These are phyloP conservation scores for Drosophila paulistorum DNA, from an alignment of 1,140 invertebrate species.

Conservation along the genomic window DNA sequence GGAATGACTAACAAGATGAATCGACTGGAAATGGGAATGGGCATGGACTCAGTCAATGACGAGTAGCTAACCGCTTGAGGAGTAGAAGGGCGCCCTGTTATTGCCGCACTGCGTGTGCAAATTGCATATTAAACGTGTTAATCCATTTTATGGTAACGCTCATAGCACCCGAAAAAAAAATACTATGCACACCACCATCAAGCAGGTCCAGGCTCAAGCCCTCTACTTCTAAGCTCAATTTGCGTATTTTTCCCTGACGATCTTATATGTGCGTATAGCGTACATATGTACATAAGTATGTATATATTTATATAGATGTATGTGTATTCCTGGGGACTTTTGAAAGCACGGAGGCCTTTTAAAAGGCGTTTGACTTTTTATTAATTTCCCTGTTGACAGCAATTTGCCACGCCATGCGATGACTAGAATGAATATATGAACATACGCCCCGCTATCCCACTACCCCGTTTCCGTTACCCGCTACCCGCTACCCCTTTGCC, in stretches of 20 bases:
- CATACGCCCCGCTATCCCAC: not conserved
- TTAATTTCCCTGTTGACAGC: constrained; percentile 81
- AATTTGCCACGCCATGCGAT: constrained; percentile 76
- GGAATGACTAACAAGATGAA: not conserved
- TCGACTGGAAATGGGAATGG: no score
- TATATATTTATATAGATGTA: not conserved
- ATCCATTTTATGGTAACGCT: constrained; percentile 61
- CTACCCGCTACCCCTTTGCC: not conserved
- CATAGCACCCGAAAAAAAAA: constrained; percentile 16
- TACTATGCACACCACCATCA: not conserved
- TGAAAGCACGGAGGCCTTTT: constrained; percentile 39
- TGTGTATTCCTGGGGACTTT: constrained; percentile 1
- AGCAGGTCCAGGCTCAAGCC: not conserved
- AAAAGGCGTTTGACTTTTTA: constrained; percentile 78
- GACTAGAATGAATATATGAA: not conserved
- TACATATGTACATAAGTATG: not conserved
- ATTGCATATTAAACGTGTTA: constrained; percentile 80
- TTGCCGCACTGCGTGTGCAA: constrained; percentile 52
- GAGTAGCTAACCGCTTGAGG: constrained; percentile 11
- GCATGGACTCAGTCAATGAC: constrained; percentile 1
- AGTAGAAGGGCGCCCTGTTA: no score
- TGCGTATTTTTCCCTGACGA: constrained; percentile 18
- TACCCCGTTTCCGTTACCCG: not conserved
- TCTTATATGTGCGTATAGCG: constrained; percentile 20
- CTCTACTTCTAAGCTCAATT: constrained; percentile 48